Base-by-base conservation (phyloP, 2,888 invertebrate species). In the Rapana venosa region DNA sequence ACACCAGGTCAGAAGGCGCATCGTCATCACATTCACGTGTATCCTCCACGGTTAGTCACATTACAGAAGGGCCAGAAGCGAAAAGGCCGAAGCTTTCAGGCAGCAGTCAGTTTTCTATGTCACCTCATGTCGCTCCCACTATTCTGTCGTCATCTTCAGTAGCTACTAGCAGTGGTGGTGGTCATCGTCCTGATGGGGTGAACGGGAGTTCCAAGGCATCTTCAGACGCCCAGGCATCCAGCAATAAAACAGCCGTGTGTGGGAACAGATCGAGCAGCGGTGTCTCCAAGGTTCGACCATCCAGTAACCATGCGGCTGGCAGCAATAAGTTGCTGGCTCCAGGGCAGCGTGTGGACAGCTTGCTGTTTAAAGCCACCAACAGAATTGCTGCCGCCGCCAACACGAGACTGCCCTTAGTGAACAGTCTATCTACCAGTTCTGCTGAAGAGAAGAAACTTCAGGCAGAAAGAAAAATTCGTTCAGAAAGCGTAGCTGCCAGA, bases 281-380 rank as follows among this genome's bases (percentile, higher is more conserved):
- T 35, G 30, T 58, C 26, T 2, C 56, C 56, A 89, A 89, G 30
- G 47, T 35, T 47, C 85, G 83, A 56, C 30, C 89, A 30, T 20
- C 47, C 1, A 74, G 47, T 15, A 89, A 85, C 56, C 89, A 89
- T 30, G n/a, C 56, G 4, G 89, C 56, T 15, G 70, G 66, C 47
- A 47, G 30, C 47, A 79, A 79, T 66, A 84, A 70, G n/a, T 26
- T 85, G 47, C 85, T 74, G 89, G 85, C 89, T 22, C 89, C 89
- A 17, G 89, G 89, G 15, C 83, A 83, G 11, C 84, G 89, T 13
- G 89, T 89, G 47, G 89, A 89, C 85, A 89, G 89, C 74, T 35
- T 89, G 35, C 74, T 89, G 56, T 89, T 89, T 32, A 66, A 85
- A n/a, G 85, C 84, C 13, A 89, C 89, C n/a, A 89, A 89, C 85